Evolutionary conservation across 2,888 invertebrate genomes (phyloP).

Genomic region (Macroteleia sp.): DNA sequence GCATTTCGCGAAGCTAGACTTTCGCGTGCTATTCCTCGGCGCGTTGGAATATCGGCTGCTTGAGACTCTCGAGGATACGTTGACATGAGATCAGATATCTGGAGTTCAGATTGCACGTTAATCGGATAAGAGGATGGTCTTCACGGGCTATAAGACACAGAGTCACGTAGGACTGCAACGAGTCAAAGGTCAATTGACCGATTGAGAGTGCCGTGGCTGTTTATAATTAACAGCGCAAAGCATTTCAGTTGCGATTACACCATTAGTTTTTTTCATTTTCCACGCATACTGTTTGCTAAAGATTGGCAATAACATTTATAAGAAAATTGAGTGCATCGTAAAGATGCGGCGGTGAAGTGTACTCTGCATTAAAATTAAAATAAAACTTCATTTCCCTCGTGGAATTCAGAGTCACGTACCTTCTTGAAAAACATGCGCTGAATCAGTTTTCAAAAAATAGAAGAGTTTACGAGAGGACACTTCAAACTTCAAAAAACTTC

Average conservation of each 20-base stretch:
- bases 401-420: conserved; percentile 50
- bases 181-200: conserved; percentile 64
- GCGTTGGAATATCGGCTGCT: conserved; percentile 38
- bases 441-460: conserved; percentile 8
- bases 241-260: conserved; percentile 6
- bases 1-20: conserved; percentile 38
- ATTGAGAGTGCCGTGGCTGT: conserved; percentile 57
- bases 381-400: conserved; percentile 16
- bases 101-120: conserved; percentile 65
- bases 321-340: neutral
- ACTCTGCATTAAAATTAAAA: conserved; percentile 24
- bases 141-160: conserved; percentile 42
- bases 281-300: neutral
- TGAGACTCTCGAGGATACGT: conserved; percentile 57
- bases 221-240: conserved; percentile 57
- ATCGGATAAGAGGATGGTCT: conserved; percentile 63
- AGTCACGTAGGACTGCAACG: conserved; percentile 61
- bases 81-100: conserved; percentile 65
- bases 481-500: conserved; percentile 21
- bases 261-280: neutral
- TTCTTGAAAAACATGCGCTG: neutral
- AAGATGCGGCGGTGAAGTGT: neutral
- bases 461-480: conserved; percentile 10
- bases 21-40: neutral
- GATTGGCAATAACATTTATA: neutral